phyloP scores from a whole-genome alignment of 2,113 vertebrate genomes.

The Microtus montanus region DNA sequence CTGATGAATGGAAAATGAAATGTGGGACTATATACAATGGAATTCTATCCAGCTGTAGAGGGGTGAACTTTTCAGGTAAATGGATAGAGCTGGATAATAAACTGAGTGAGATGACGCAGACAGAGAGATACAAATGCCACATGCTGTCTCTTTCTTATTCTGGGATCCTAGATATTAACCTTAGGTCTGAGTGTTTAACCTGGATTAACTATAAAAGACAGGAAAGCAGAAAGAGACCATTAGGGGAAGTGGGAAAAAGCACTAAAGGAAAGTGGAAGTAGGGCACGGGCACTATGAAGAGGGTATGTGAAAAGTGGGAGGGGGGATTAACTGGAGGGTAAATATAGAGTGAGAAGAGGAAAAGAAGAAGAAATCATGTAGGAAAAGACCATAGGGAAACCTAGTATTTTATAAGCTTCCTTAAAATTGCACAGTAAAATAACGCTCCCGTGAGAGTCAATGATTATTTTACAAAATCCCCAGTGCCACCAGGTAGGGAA shows the following conservation, averaged over 20 bases:
- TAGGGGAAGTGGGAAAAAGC: neutral
- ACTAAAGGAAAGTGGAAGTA: neutral
- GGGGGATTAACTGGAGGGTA: neutral
- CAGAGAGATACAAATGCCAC: neutral
- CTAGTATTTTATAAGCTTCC: neutral
- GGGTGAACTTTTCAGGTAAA: neutral
- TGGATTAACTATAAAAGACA: neutral
- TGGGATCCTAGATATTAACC: neutral
- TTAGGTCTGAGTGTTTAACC: neutral
- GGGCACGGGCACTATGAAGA: neutral
- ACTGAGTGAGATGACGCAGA: neutral
- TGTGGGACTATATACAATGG: neutral
- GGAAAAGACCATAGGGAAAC: neutral
- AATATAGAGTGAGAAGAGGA: too few relatives aligned
- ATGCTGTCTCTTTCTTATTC: neutral
- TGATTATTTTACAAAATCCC: neutral
- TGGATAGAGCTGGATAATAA: neutral
- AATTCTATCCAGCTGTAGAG: neutral
- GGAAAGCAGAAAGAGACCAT: neutral
- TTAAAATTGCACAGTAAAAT: neutral
- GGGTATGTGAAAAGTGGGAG: neutral
- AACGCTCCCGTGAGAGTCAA: neutral
- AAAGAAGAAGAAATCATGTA: neutral
- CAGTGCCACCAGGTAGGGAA: neutral
- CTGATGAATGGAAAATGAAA: neutral